Conservation (phyloP, 1,140 invertebrate species). For the Phthorimaea operculella region DNA sequence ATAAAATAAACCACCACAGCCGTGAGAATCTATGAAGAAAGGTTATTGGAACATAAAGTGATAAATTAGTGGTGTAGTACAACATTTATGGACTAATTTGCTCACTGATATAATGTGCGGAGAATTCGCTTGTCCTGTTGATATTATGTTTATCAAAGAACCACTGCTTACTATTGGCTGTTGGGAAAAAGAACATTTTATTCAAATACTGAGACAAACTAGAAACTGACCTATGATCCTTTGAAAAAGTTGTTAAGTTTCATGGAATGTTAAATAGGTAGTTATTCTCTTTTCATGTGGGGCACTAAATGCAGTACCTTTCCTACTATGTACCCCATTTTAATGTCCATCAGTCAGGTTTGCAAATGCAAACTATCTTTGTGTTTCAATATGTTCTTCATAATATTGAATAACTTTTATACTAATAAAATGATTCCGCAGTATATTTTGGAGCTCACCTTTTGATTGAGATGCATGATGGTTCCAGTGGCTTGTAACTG, state of each 20-base stretch:
- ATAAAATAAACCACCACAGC: background rate
- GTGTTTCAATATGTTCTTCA: too few species aligned
- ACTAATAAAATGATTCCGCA: background rate
- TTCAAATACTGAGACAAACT: background rate
- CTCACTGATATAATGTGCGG: constrained; percentile 60
- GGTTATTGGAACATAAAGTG: background rate
- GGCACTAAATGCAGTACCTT: too few species aligned
- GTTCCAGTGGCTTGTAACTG: constrained; percentile 49
- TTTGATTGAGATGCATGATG: constrained; percentile 57
- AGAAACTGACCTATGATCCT: too few species aligned
- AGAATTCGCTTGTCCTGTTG: constrained; percentile 58
- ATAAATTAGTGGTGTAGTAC: constrained; percentile 7
- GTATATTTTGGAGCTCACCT: constrained; percentile 26
- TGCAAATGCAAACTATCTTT: too few species aligned
- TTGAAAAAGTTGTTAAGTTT: too few species aligned
- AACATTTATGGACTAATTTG: constrained; percentile 20
- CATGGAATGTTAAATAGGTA: too few species aligned
- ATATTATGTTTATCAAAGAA: constrained; percentile 63
- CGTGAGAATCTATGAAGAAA: background rate
- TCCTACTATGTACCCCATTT: too few species aligned
- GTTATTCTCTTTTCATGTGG: too few species aligned
- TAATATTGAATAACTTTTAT: too few species aligned
- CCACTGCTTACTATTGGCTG: constrained; percentile 62
- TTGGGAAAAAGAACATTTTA: constrained; percentile 26
- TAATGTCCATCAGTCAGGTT: too few species aligned